A percentile compares a stretch with the other conserved stretches of the same genome.
These are phyloP conservation scores for Sinocyclocheilus maitianheensis DNA, from an alignment of 2,113 vertebrate genomes.

Conservation along the genomic window DNA sequence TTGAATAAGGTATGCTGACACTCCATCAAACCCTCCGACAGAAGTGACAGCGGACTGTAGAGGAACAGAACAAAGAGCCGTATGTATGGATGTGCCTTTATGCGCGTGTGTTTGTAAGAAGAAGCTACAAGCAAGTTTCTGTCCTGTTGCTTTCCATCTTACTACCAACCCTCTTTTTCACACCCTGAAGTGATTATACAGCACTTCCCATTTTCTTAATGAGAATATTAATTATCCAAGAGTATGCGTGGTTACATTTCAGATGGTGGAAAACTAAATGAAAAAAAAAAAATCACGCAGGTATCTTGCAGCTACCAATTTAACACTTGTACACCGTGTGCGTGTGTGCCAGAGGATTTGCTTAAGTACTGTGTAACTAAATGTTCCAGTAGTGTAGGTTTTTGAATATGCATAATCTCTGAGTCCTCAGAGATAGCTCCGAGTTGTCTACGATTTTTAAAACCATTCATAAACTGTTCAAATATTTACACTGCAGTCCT, in stretches of 20 bases:
- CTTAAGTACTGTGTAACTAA: constrained; percentile 39
- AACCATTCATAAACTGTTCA: constrained; percentile 36
- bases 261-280: not conserved
- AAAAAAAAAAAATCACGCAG: not conserved
- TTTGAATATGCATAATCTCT: constrained; percentile 28
- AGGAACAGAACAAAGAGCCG: constrained; percentile 6
- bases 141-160: not conserved
- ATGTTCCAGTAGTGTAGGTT: constrained; percentile 34
- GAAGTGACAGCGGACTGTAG: constrained; percentile 14
- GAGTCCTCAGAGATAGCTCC: constrained; percentile 20
- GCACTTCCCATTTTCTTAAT: not conserved
- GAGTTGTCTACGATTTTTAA: constrained; percentile 21
- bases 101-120: not conserved
- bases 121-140: constrained; percentile 5
- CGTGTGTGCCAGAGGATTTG: not conserved
- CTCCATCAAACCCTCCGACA: constrained; percentile 30
- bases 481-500: constrained; percentile 20
- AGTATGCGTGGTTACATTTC: not conserved
- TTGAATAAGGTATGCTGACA: constrained; percentile 32
- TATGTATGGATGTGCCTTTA: not conserved
- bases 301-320: constrained; percentile 21
- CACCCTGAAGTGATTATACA: not conserved
- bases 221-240: constrained; percentile 12
- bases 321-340: not conserved
- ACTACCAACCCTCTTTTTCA: not conserved